Evolutionary conservation across 2,888 invertebrate genomes (phyloP).

Genomic region (Amiota mariae): DNA sequence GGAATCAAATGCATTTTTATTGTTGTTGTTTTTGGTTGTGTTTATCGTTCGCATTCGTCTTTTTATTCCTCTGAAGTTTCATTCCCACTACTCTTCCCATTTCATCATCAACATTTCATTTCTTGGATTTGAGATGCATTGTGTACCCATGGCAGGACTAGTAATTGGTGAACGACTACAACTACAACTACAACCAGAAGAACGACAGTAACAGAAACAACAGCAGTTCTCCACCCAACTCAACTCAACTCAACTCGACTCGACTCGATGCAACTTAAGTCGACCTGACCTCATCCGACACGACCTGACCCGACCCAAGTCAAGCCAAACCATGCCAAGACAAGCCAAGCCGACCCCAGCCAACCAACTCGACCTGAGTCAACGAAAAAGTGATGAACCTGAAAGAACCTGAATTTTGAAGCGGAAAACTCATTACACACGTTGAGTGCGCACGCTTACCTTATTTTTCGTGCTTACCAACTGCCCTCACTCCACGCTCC

Average conservation of each 20-base stretch:
- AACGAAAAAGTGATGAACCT: slow-evolving; percentile 64
- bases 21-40: slow-evolving; percentile 44
- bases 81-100: too few species aligned
- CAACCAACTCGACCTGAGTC: background rate
- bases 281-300: too few species aligned
- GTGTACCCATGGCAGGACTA: too few species aligned
- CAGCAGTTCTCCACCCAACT: background rate
- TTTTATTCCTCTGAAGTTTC: background rate
- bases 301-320: too few species aligned
- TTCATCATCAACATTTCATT: too few species aligned
- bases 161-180: background rate
- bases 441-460: slow-evolving; percentile 47
- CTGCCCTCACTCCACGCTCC: slow-evolving; percentile 19
- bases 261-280: too few species aligned
- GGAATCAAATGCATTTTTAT: background rate
- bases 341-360: too few species aligned
- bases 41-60: background rate
- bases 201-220: background rate
- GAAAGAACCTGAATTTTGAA: slow-evolving; percentile 54
- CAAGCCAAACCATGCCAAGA: too few species aligned
- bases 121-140: too few species aligned
- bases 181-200: background rate
- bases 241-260: too few species aligned
- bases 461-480: slow-evolving; percentile 33
- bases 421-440: slow-evolving; percentile 66